phyloP scores from a whole-genome alignment of 2,113 vertebrate genomes.

The Gambusia affinis region DNA sequence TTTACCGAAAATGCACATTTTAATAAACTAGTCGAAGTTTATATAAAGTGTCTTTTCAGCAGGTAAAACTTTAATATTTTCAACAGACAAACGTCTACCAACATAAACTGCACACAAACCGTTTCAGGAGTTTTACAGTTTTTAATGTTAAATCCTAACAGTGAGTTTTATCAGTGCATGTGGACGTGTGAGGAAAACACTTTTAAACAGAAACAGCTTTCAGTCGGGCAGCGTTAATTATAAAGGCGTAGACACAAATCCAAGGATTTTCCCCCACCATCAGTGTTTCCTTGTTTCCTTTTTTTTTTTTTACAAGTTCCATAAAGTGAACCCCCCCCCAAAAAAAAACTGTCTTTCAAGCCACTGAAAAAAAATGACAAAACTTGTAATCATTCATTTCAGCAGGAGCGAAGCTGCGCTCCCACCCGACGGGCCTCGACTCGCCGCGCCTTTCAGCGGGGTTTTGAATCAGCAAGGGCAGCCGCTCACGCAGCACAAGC shows the following conservation, averaged over 20 bases:
- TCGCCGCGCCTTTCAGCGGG: conserved; percentile 15
- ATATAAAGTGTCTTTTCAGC: no score
- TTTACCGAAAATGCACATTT: no score
- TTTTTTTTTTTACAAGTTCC: neutral
- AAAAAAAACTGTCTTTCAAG: conserved; percentile 8
- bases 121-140: neutral
- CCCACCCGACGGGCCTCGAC: conserved; percentile 13
- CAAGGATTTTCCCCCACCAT: neutral
- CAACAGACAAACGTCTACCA: no score
- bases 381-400: conserved; percentile 30
- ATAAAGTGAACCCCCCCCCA: neutral
- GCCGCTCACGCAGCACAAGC: conserved; percentile 54
- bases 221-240: conserved; percentile 29
- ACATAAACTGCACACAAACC: neutral
- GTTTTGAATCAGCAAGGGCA: conserved; percentile 40
- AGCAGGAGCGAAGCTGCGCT: neutral
- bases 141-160: neutral
- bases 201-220: conserved; percentile 33
- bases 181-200: neutral
- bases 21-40: no score
- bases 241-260: conserved; percentile 11
- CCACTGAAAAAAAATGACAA: conserved; percentile 10
- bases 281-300: neutral
- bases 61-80: no score
- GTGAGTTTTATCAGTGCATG: neutral